Conservation (phyloP, 2,888 invertebrate genomes). For the Bursaphelenchus okinawaensis region DNA sequence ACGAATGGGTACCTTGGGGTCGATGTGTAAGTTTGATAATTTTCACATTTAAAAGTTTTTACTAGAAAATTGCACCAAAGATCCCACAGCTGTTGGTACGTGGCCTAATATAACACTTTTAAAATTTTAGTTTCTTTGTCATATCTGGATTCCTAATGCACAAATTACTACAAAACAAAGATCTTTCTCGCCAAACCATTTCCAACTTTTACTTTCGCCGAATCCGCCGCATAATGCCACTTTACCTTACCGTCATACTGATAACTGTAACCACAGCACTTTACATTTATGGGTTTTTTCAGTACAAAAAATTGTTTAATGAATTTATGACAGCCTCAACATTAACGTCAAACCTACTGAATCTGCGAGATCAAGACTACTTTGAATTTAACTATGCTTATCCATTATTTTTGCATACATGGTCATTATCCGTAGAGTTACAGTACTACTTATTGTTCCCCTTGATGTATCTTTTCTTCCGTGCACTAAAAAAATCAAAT, state of each 20-base stretch:
- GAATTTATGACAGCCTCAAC: background rate
- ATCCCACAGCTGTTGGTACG: background rate
- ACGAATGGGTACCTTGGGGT: constrained; percentile 14
- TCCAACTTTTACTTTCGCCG: background rate
- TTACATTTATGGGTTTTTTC: background rate
- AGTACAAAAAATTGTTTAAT: background rate
- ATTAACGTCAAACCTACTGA: background rate
- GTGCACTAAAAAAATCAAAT: too few relatives aligned
- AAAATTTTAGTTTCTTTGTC: background rate
- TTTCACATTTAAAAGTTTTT: background rate
- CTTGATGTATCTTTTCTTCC: background rate
- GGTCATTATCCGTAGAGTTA: background rate
- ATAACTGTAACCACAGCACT: background rate
- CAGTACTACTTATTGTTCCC: background rate
- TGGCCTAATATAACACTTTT: background rate
- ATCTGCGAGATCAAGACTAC: background rate
- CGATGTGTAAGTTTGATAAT: constrained; percentile 4
- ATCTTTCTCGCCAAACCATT: background rate
- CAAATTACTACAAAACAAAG: background rate
- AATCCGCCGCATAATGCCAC: background rate
- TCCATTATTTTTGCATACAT: background rate
- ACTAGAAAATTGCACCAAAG: too few relatives aligned
- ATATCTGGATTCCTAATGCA: background rate
- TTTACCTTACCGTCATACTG: background rate
- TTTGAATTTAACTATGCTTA: background rate